Evolutionary conservation across 2,797 vertebrate genomes (phyloP).

Genomic region (Trachurus trachurus): DNA sequence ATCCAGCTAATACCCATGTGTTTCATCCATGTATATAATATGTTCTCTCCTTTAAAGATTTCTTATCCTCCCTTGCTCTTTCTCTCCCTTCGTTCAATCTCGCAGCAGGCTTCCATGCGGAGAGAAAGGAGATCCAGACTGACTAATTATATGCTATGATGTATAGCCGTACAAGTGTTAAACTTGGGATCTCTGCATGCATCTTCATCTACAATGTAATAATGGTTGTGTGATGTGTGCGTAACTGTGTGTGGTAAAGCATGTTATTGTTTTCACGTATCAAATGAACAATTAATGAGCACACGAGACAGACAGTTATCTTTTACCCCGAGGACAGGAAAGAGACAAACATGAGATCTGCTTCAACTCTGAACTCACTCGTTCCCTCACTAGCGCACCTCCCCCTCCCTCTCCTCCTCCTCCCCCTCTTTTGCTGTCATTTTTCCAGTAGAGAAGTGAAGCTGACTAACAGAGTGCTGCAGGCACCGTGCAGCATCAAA

Average conservation of each 20-base stretch:
- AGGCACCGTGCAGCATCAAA: constrained; percentile 56
- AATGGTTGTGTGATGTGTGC: constrained; percentile 30
- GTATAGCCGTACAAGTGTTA: constrained; percentile 67
- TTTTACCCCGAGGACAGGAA: constrained; percentile 40
- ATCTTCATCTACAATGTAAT: constrained; percentile 30
- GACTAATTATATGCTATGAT: constrained; percentile 77
- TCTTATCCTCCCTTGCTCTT: constrained; percentile 58
- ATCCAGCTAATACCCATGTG: constrained; percentile 63
- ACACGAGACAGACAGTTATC: constrained; percentile 40
- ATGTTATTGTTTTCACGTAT: constrained; percentile 42
- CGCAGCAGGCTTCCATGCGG: constrained; percentile 67
- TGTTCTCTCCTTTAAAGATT: constrained; percentile 56
- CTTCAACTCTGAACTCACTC: constrained; percentile 61
- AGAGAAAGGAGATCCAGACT: constrained; percentile 63
- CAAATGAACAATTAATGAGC: constrained; percentile 57
- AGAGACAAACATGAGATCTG: constrained; percentile 39
- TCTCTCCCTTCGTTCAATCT: constrained; percentile 62
- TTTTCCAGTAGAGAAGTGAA: constrained; percentile 47
- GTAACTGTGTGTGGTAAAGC: constrained; percentile 35
- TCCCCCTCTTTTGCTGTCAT: constrained; percentile 31
- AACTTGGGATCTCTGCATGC: constrained; percentile 37
- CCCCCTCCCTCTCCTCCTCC: neutral
- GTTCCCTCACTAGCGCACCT: neutral
- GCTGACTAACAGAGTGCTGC: constrained; percentile 51
- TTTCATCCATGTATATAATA: constrained; percentile 68